These are phyloP conservation scores for Poecilus cupreus DNA, from an alignment of 2,888 invertebrate species.

Conservation along the genomic window DNA sequence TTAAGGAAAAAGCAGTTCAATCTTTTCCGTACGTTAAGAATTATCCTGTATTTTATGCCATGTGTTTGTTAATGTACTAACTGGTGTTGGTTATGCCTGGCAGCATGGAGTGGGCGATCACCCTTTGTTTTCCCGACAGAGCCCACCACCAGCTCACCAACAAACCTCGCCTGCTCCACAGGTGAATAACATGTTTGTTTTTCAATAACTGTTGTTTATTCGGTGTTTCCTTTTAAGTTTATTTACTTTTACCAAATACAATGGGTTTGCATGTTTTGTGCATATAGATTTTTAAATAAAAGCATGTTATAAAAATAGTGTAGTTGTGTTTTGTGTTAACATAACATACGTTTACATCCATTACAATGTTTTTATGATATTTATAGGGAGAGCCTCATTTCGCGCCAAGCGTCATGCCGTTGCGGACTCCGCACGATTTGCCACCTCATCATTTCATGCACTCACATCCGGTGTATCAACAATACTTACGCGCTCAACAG, in stretches of 20 bases:
- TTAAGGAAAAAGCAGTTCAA: no score
- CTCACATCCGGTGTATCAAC: slow-evolving; percentile 75
- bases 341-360: neutral
- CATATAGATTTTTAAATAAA: neutral
- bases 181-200: slow-evolving; percentile 73
- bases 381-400: slow-evolving; percentile 77
- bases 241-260: neutral
- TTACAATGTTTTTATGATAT: slow-evolving; percentile 61
- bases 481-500: slow-evolving; percentile 75
- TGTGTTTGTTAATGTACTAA: slow-evolving; percentile 61
- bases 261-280: slow-evolving; percentile 23
- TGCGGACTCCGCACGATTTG: slow-evolving; percentile 70
- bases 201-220: slow-evolving; percentile 10
- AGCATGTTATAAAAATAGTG: neutral
- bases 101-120: slow-evolving; percentile 78
- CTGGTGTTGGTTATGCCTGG: slow-evolving; percentile 70
- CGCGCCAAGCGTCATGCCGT: slow-evolving; percentile 70
- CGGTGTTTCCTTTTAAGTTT: slow-evolving; percentile 18
- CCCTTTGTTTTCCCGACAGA: slow-evolving; percentile 75
- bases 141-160: slow-evolving; percentile 91
- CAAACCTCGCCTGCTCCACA: slow-evolving; percentile 83
- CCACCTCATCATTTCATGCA: slow-evolving; percentile 75
- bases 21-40: no score
- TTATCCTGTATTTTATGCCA: neutral
- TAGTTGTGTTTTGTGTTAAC: neutral